Evolutionary conservation across 2,113 vertebrate species (phyloP), one percentile per base, ranked within the genome.

Genomic region (Chunga burmeisteri): DNA sequence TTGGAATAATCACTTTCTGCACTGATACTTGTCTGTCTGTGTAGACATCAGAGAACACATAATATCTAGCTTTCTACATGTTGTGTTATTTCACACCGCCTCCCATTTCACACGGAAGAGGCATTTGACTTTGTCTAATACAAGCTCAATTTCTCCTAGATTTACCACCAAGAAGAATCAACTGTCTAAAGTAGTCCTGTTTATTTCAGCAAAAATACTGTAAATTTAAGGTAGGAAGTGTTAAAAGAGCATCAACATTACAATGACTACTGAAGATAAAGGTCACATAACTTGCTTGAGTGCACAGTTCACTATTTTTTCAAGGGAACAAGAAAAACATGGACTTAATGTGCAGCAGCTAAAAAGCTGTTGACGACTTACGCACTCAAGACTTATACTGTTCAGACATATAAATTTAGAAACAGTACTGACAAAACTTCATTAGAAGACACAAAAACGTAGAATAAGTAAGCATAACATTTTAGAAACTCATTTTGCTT

Each of bases 1-100:
- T 94, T 95, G 94, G 92, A 96, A 96, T 90, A 97, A 97, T 96
- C 96, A 90, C 94, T 96, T 78, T 94, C 94, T 96, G 92, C 92
- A 92, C 90, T 30, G 92, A 77, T 95, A 88, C 90, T 93, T 94
- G 90, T 59, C 94, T 96, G 96, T 92, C 96, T 97, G 82, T 83
- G 91, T 93, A 97, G 96, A 96, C 96, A 96, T 70, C 90, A 83
- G 88, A 97, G 94, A 96, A 96, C 96, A 97, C 87, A 96, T 61
- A 90, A 93, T 80, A 96, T 86, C 94, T 56, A 94, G 81, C 90
- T 96, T 88, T 56, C 93, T 96, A 21, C 95, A 92, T 75, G 92
- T 77, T 92, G 93, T 93, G 91, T 86, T 94, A 96, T 96, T 97
- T 96, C 95, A 94, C 96, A 96, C 94, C 94, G 70, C 96, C 96